Base-by-base conservation (phyloP, 2,888 invertebrate genomes). In the Sepiola atlantica region DNA sequence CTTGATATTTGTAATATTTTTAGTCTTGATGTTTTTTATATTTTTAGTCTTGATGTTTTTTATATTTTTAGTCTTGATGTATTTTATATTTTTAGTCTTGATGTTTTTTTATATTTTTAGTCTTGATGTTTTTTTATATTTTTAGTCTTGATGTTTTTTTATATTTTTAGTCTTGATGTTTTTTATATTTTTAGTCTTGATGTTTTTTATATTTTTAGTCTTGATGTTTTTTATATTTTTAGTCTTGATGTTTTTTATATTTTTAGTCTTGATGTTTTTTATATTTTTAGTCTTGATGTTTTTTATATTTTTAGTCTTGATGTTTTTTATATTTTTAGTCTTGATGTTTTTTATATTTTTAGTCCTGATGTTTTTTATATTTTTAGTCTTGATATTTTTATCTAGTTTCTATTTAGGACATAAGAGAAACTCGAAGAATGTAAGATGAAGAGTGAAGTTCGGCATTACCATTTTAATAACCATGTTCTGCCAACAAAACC, bases 391-490 rank as follows among this genome's bases (percentile, higher is more conserved):
- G n/a, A n/a, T 55, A 55, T n/a, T 55, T 55, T 55, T 12, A 55
- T 77, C 12, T 61, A 6, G 21, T 61, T 77, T 77, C 2, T 32
- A 77, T 77, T 77, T n/a, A 77, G n/a, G n/a, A 18, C 77, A n/a
- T 77, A 77, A 77, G n/a, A 77, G 77, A n/a, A n/a, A n/a, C 77
- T 77, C 77, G n/a, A n/a, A 77, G 77, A 77, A n/a, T 77, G n/a
- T 77, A 77, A 32, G 16, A n/a, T n/a, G 14, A 16, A 45, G 24
- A 21, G 77, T n/a, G n/a, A 16, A 18, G 77, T 77, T 77, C 18
- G 12, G 0, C 28, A 61, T n/a, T n/a, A n/a, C 32, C n/a, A 32
- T n/a, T 77, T 77, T 77, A 10, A n/a, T n/a, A n/a, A 14, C 77
- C n/a, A 77, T n/a, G n/a, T n/a, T 77, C 77, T n/a, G n/a, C 77